phyloP scores from a whole-genome alignment of 2,113 vertebrate genomes.

The Thermophis baileyi region DNA sequence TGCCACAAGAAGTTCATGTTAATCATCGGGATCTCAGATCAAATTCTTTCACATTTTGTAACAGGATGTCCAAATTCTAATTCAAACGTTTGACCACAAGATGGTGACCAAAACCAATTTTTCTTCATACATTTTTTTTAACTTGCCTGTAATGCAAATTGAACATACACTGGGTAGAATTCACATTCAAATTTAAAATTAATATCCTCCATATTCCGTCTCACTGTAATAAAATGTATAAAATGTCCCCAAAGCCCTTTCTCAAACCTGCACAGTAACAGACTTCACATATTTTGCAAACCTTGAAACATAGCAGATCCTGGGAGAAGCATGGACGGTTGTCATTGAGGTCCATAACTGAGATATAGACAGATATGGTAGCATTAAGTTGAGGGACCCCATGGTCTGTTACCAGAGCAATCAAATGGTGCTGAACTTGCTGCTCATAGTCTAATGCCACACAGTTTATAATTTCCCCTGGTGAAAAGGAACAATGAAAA shows the following conservation, averaged over 20 bases:
- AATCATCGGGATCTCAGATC: background rate
- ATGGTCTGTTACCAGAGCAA: constrained; percentile 80
- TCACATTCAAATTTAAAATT: background rate
- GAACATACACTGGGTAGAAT: background rate
- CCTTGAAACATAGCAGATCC: constrained; percentile 74
- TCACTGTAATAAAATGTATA: background rate
- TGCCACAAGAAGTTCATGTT: background rate
- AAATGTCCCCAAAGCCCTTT: background rate
- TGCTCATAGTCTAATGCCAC: constrained; percentile 81
- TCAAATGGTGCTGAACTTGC: constrained; percentile 75
- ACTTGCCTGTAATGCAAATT: background rate
- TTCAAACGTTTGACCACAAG: constrained; percentile 54
- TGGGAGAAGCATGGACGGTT: constrained; percentile 81
- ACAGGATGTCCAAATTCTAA: background rate
- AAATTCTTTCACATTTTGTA: background rate
- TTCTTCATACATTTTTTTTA: background rate
- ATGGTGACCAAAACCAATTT: constrained; percentile 56
- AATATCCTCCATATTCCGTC: background rate
- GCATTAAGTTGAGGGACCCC: constrained; percentile 78
- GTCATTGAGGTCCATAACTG: constrained; percentile 83
- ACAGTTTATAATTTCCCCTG: constrained; percentile 89
- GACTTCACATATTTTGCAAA: constrained; percentile 38
- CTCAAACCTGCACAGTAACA: background rate
- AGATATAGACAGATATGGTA: constrained; percentile 71
- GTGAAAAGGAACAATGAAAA: background rate